These are phyloP conservation scores for Bufotes viridis DNA, from an alignment of 2,797 vertebrate species.

Conservation along the genomic window DNA sequence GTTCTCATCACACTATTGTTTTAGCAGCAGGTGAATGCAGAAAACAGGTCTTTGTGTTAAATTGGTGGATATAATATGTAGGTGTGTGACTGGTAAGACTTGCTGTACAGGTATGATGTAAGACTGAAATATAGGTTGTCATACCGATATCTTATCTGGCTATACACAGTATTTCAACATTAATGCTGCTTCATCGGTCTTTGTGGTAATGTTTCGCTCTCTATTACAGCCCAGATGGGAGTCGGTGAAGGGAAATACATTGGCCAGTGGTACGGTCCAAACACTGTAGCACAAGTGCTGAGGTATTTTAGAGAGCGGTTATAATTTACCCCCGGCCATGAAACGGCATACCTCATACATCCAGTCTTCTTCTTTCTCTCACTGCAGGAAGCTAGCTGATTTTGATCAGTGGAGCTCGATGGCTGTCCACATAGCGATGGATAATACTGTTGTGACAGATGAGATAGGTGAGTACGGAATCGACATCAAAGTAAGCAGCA, in stretches of 20 bases:
- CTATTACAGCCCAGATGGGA: slow-evolving; percentile 94
- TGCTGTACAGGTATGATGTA: background rate
- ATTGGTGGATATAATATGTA: background rate
- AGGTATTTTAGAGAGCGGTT: slow-evolving; percentile 80
- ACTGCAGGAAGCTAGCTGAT: slow-evolving; percentile 87
- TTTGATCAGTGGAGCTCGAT: slow-evolving; percentile 95
- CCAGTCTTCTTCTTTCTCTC: slow-evolving; percentile 2
- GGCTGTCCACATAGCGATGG: slow-evolving; percentile 97
- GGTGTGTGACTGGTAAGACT: background rate
- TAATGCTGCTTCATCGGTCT: background rate
- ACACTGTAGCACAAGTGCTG: slow-evolving; percentile 97
- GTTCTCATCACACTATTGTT: background rate
- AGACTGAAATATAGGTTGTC: background rate
- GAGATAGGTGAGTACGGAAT: slow-evolving; percentile 89
- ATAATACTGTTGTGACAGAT: slow-evolving; percentile 98
- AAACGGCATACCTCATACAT: background rate
- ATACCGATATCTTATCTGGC: background rate
- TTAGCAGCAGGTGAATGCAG: background rate
- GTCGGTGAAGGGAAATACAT: slow-evolving; percentile 98
- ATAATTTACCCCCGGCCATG: background rate
- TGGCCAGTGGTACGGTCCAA: slow-evolving; percentile 98
- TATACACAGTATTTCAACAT: background rate
- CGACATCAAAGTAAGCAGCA: background rate
- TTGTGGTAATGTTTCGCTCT: slow-evolving; percentile 1
- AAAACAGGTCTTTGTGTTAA: background rate